These are phyloP conservation scores for Drosophila ogumai DNA, from an alignment of 1,140 invertebrate genomes.

Conservation along the genomic window DNA sequence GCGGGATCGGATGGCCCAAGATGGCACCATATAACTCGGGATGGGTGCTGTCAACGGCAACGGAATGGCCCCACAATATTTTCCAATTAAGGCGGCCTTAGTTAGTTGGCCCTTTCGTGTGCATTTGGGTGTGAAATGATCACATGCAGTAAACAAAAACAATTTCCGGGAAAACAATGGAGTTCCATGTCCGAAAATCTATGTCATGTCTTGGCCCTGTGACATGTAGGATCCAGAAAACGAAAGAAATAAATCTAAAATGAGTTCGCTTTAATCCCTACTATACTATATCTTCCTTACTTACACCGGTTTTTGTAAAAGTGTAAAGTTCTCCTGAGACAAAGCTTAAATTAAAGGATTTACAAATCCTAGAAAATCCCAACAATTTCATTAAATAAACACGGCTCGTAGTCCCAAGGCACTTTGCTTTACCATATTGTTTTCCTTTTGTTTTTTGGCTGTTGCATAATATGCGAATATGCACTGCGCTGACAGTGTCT, in stretches of 20 bases:
- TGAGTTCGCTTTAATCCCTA: background rate
- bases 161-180: background rate
- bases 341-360: background rate
- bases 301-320: too few relatives aligned
- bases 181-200: too few relatives aligned
- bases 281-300: background rate
- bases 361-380: too few relatives aligned
- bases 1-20: constrained; percentile 8
- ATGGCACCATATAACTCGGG: background rate
- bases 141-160: constrained; percentile 22
- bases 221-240: background rate
- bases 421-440: background rate
- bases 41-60: constrained; percentile 27
- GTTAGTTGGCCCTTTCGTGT: constrained; percentile 36
- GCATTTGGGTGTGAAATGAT: constrained; percentile 70
- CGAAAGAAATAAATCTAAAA: background rate
- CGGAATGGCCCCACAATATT: constrained; percentile 61
- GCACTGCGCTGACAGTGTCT: constrained; percentile 17
- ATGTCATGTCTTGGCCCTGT: background rate
- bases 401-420: background rate
- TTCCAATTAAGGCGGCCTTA: constrained; percentile 63
- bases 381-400: constrained; percentile 6
- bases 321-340: background rate
- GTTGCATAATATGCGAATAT: constrained; percentile 19
- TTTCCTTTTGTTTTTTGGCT: background rate